Percentiles rank a stretch among this genome's conserved stretches.
phyloP scores from a whole-genome alignment of 2,797 vertebrate genomes.

The Enteromius trimaculatus region DNA sequence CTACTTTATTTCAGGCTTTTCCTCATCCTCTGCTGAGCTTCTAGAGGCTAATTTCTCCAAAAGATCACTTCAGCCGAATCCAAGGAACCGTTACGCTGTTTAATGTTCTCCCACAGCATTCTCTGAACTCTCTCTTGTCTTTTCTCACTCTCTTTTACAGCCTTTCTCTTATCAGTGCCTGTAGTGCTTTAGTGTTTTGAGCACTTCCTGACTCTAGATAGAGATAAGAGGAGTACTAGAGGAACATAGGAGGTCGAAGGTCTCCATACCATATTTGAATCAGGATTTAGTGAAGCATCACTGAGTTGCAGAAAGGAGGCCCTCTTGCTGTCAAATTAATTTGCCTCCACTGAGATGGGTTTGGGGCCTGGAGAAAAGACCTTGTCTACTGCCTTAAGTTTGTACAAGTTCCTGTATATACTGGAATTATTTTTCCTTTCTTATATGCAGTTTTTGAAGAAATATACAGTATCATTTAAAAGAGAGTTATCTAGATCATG shows the following conservation, averaged over 20 bases:
- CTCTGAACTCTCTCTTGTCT: slow-evolving; percentile 1
- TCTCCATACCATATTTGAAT: slow-evolving; percentile 22
- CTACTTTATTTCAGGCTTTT: slow-evolving; percentile 38
- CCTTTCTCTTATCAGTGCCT: slow-evolving; percentile 31
- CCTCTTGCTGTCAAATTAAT: slow-evolving; percentile 30
- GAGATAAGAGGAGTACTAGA: slow-evolving; percentile 2
- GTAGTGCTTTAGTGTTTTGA: slow-evolving; percentile 23
- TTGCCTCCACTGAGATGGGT: slow-evolving; percentile 16
- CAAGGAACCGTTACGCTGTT: slow-evolving; percentile 20
- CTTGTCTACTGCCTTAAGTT: neutral
- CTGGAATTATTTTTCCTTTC: neutral
- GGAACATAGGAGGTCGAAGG: slow-evolving; percentile 15
- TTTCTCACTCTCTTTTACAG: slow-evolving; percentile 27
- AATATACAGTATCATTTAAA: neutral
- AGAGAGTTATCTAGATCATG: neutral
- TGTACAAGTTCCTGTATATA: neutral
- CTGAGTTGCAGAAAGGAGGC: neutral
- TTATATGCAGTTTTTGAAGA: neutral
- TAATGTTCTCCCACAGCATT: neutral
- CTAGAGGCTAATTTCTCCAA: slow-evolving; percentile 22
- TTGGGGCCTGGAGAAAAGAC: neutral
- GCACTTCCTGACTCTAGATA: slow-evolving; percentile 21
- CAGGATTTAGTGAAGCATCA: slow-evolving; percentile 1
- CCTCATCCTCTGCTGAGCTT: slow-evolving; percentile 1
- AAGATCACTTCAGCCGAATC: slow-evolving; percentile 31